phyloP scores from a whole-genome alignment of 2,888 invertebrate genomes.

The Nebria salina region DNA sequence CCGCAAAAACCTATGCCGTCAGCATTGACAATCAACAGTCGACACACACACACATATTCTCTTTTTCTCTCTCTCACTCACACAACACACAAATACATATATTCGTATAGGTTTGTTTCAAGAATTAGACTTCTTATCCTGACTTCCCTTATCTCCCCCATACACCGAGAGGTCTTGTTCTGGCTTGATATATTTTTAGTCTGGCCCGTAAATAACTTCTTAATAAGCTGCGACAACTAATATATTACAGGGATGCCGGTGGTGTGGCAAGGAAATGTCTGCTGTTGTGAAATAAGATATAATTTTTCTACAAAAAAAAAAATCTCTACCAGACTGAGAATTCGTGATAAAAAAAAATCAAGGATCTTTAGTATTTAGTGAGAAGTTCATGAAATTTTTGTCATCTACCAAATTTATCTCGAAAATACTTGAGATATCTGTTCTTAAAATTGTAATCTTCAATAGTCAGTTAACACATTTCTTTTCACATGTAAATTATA shows the following conservation, averaged over 20 bases:
- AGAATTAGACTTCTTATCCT: background rate
- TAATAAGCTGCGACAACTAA: conserved; percentile 1
- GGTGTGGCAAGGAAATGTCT: background rate
- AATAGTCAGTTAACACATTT: too few species aligned
- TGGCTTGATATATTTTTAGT: background rate
- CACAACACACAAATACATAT: background rate
- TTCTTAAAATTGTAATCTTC: too few species aligned
- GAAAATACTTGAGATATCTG: too few species aligned
- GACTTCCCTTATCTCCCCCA: background rate
- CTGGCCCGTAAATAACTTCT: background rate
- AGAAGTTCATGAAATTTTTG: too few species aligned
- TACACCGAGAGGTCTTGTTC: background rate
- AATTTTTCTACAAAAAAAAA: background rate
- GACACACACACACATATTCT: background rate
- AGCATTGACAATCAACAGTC: background rate
- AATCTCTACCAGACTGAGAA: background rate
- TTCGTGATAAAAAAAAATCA: background rate
- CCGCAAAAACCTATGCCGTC: background rate
- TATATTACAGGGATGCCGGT: background rate
- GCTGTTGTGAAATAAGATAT: background rate
- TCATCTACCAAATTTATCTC: too few species aligned
- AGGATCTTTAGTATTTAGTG: background rate
- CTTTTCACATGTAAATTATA: too few species aligned
- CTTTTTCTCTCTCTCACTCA: background rate
- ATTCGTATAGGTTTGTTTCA: background rate